phyloP scores from a whole-genome alignment of 2,888 invertebrate genomes.

The Cynaeus angustus region DNA sequence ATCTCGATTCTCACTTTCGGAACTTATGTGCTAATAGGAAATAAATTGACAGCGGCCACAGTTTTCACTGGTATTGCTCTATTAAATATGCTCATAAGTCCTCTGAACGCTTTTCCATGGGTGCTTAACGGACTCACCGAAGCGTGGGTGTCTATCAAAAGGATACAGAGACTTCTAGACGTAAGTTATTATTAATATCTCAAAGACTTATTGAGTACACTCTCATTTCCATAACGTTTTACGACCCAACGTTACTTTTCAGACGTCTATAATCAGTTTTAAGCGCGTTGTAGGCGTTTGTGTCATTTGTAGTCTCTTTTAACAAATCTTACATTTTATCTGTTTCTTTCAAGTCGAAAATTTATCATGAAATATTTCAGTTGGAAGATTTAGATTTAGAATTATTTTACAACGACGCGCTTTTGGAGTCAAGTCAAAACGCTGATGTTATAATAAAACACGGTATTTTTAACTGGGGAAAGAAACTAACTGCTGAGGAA shows the following conservation, averaged over 20 bases:
- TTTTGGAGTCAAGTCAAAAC: slow-evolving; percentile 70
- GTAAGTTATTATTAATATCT: slow-evolving; percentile 72
- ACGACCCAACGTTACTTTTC: slow-evolving; percentile 7
- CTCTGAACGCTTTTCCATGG: slow-evolving; percentile 98
- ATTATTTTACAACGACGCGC: slow-evolving; percentile 75
- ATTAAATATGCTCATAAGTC: slow-evolving; percentile 95
- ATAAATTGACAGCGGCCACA: slow-evolving; percentile 88
- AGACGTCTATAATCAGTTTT: slow-evolving; percentile 13
- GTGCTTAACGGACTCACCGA: slow-evolving; percentile 97
- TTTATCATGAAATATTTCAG: slow-evolving; percentile 66
- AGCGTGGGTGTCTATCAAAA: slow-evolving; percentile 94
- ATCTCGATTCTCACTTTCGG: slow-evolving; percentile 90
- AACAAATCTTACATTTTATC: slow-evolving; percentile 21
- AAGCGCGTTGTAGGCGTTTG: slow-evolving; percentile 1
- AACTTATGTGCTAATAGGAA: slow-evolving; percentile 84
- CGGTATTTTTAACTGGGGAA: slow-evolving; percentile 78
- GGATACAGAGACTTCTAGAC: slow-evolving; percentile 87
- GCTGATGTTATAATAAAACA: slow-evolving; percentile 75
- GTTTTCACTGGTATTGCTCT: slow-evolving; percentile 96
- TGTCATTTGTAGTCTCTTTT: neutral
- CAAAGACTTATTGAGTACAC: slow-evolving; percentile 4
- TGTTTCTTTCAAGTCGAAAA: slow-evolving; percentile 9
- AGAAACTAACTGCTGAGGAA: slow-evolving; percentile 68
- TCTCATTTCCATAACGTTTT: slow-evolving; percentile 14
- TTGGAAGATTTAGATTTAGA: slow-evolving; percentile 78